Evolutionary conservation across 2,113 vertebrate species (phyloP), one percentile per base, ranked within the genome.

Genomic region (Todiramphus saurophagus): DNA sequence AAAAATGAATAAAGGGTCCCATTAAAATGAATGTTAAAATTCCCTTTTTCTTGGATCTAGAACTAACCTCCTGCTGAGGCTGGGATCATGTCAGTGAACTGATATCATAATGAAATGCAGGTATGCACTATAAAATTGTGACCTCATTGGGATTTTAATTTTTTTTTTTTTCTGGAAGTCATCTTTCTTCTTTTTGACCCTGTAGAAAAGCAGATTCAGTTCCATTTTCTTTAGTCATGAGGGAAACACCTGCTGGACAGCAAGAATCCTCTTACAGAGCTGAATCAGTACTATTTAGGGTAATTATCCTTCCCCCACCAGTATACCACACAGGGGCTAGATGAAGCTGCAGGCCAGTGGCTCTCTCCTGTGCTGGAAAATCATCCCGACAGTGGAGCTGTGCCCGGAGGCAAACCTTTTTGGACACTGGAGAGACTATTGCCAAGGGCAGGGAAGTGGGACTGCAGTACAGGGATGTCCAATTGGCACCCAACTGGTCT

Each of bases 21-120:
- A 90, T 68, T 96, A 93, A 94, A 88, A 96, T 64, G 24, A 86
- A 90, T 81, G 79, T 77, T 75, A 93, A 88, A 93, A 81, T 17
- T 79, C 28, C 19, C 37, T 91, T 75, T 93, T 50, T 41, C 77
- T 91, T 70, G 55, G 89, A 83, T 74, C 55, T 80, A 69, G 74
- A 89, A 62, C 67, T 64, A 91, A 79, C 48, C 37, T 87, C 74
- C 68, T 93, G 63, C 89, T 73, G 78, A 50, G 69, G 10, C 69
- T 63, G 66, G 46, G 74, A 73, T 87, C 81, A 73, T 13, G 77
- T 76, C 67, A 83, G 87, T 80, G 87, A 89, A 84, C 13, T 12
- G 15, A 79, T 37, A 89, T 64, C 79, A 60, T 16, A 1, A 15
- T 24, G 48, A 92, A 89, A 82, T 62, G 58, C 58, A 79, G 55